phyloP scores from a whole-genome alignment of 2,113 vertebrate species.

The Bos javanicus region DNA sequence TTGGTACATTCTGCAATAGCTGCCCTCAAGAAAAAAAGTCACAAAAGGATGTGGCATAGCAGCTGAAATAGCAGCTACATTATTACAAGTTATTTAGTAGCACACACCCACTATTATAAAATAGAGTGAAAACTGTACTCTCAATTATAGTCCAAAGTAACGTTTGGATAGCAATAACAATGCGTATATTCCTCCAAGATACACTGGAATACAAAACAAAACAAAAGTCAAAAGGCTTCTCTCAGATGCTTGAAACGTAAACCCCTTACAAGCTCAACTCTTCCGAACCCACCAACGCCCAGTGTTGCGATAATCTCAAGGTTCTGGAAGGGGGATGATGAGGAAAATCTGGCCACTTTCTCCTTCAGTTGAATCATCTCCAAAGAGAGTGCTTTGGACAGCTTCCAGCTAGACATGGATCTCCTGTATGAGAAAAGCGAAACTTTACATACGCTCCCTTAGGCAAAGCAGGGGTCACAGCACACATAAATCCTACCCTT shows the following conservation, averaged over 20 bases:
- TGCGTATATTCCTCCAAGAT: constrained; percentile 25
- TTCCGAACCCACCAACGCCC: constrained; percentile 94
- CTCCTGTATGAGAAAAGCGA: constrained; percentile 72
- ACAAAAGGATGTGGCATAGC: neutral
- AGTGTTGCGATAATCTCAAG: constrained; percentile 92
- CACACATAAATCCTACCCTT: neutral
- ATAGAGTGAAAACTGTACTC: neutral
- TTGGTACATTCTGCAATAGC: neutral
- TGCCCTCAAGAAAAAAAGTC: neutral
- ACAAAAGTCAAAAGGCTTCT: constrained; percentile 57
- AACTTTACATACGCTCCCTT: neutral
- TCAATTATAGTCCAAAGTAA: constrained; percentile 21
- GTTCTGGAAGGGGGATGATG: constrained; percentile 85
- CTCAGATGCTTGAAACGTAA: constrained; percentile 78
- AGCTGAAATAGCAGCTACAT: neutral
- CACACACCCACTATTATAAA: neutral
- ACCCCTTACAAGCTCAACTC: constrained; percentile 94
- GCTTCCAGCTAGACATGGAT: constrained; percentile 77
- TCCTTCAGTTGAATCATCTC: constrained; percentile 88
- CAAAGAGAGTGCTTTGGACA: constrained; percentile 79
- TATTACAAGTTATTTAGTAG: neutral
- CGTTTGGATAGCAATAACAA: constrained; percentile 11
- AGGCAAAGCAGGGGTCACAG: neutral
- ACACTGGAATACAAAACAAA: constrained; percentile 51
- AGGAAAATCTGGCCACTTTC: constrained; percentile 84